Conservation (phyloP, 2,888 invertebrate species). For the Eledone cirrhosa region DNA sequence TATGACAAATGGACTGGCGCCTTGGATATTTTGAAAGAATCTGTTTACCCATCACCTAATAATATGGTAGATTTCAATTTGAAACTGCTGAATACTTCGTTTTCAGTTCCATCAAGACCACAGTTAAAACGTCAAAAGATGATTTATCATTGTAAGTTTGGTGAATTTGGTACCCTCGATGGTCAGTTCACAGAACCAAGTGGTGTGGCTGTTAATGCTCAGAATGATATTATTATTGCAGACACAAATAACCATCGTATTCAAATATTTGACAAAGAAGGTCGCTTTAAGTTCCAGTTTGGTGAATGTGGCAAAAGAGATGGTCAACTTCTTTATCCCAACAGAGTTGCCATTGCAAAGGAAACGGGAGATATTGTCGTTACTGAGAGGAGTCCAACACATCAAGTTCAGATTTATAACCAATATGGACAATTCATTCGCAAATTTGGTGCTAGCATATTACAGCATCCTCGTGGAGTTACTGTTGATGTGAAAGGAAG, state of each 20-base stretch:
- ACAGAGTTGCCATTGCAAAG: conserved; percentile 96
- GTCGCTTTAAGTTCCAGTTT: conserved; percentile 98
- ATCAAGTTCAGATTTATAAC: conserved; percentile 97
- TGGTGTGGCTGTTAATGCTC: conserved; percentile 99
- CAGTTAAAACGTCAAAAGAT: conserved; percentile 99
- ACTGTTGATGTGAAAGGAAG: conserved; percentile 98
- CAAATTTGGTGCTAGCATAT: conserved; percentile 97
- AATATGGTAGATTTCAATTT: conserved; percentile 88
- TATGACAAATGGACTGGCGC: conserved; percentile 98
- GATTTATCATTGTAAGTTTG: conserved; percentile 99
- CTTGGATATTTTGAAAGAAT: conserved; percentile 68
- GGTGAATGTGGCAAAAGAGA: conserved; percentile 97
- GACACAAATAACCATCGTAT: conserved; percentile 99
- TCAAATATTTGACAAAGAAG: conserved; percentile 99
- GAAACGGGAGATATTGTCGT: conserved; percentile 99
- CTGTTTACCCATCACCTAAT: conserved; percentile 60
- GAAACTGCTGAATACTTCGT: conserved; percentile 76
- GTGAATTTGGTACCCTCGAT: conserved; percentile 89
- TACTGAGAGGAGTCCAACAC: conserved; percentile 94
- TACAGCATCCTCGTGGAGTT: conserved; percentile 98
- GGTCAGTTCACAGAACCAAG: conserved; percentile 98
- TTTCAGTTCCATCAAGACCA: conserved; percentile 71
- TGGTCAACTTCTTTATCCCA: conserved; percentile 96
- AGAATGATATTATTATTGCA: conserved; percentile 95
- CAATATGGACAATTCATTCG: conserved; percentile 99